phyloP scores from a whole-genome alignment of 1,140 invertebrate species.

The Rhynchophorus ferrugineus region DNA sequence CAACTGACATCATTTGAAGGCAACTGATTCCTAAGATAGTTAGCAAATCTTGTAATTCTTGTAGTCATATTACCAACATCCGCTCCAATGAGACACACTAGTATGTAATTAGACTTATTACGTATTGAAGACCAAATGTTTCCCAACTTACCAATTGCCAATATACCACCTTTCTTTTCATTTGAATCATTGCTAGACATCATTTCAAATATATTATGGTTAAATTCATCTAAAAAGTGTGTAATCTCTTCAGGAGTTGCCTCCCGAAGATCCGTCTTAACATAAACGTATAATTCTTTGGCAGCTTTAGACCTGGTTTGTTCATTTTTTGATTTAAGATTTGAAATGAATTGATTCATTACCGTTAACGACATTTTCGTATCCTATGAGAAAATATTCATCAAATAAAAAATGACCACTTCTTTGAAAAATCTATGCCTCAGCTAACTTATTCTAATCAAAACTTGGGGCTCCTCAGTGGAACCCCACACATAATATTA shows the following conservation, averaged over 20 bases:
- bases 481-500: no score
- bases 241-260: constrained; percentile 85
- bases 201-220: constrained; percentile 94
- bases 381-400: no score
- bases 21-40: constrained; percentile 82
- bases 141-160: constrained; percentile 76
- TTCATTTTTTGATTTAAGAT: constrained; percentile 82
- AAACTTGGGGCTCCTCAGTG: no score
- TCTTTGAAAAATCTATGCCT: no score
- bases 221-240: constrained; percentile 89
- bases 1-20: constrained; percentile 85
- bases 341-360: constrained; percentile 73
- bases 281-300: constrained; percentile 80
- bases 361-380: constrained; percentile 56
- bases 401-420: no score
- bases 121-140: not conserved
- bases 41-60: constrained; percentile 84
- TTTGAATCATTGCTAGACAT: constrained; percentile 85
- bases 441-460: no score
- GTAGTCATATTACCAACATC: constrained; percentile 89
- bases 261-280: constrained; percentile 86
- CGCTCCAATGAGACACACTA: constrained; percentile 84
- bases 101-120: constrained; percentile 17
- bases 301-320: constrained; percentile 78
- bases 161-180: constrained; percentile 91